phyloP scores from a whole-genome alignment of 2,113 vertebrate genomes.

The Brachyhypopomus occidentalis region DNA sequence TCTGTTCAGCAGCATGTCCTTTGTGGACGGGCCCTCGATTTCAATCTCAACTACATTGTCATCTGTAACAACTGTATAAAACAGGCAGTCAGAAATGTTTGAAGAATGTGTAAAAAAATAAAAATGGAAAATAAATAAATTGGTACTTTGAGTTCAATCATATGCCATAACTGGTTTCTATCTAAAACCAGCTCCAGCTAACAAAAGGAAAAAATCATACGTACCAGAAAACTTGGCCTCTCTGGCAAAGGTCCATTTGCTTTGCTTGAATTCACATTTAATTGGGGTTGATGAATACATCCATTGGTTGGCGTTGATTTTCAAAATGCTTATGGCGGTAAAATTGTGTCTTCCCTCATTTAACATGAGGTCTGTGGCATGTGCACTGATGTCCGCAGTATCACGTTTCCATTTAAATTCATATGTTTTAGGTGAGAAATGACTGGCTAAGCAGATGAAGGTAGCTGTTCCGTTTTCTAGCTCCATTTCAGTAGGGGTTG shows the following conservation, averaged over 20 bases:
- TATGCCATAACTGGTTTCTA: too few relatives aligned
- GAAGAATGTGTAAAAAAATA: not conserved
- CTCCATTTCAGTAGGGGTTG: conserved; percentile 33
- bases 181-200: not conserved
- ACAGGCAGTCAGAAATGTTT: not conserved
- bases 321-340: conserved; percentile 61
- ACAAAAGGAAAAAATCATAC: not conserved
- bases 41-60: not conserved
- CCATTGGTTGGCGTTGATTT: not conserved
- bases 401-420: conserved; percentile 65
- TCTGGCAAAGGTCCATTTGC: accelerated
- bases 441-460: conserved; percentile 66
- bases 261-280: conserved; percentile 56
- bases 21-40: conserved; percentile 19
- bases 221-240: not conserved
- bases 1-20: conserved; percentile 19
- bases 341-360: accelerated
- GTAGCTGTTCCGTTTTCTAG: conserved; percentile 6
- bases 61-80: not conserved
- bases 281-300: accelerated
- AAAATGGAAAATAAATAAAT: not conserved
- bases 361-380: not conserved
- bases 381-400: accelerated
- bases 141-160: too few relatives aligned
- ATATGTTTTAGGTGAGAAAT: conserved; percentile 61